Evolutionary conservation across 2,113 vertebrate species (phyloP).

Genomic region (Nibea albiflora): DNA sequence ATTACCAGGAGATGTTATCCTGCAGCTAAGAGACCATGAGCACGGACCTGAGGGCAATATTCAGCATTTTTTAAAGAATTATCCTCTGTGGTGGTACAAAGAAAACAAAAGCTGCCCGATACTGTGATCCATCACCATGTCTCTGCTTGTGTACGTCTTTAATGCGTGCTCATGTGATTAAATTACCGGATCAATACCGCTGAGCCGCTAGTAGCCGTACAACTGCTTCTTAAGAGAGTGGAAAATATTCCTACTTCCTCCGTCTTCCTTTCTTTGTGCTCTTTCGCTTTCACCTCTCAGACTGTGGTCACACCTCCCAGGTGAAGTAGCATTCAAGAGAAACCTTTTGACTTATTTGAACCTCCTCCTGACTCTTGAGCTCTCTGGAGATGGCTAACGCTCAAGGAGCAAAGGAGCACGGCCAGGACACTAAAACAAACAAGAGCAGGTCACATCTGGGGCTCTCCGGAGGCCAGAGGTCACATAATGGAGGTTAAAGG

Average conservation of each 20-base stretch:
- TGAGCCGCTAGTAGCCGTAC: constrained; percentile 84
- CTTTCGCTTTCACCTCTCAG: constrained; percentile 9
- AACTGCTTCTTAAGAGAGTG: constrained; percentile 24
- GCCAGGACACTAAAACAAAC: constrained; percentile 20
- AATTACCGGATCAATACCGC: constrained; percentile 92
- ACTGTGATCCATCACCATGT: constrained; percentile 54
- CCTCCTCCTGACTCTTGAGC: constrained; percentile 75
- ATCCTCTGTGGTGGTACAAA: constrained; percentile 9
- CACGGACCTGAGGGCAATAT: background rate
- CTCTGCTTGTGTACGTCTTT: constrained; percentile 41
- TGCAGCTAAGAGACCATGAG: background rate
- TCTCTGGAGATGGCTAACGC: constrained; percentile 21
- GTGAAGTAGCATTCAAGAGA: constrained; percentile 64
- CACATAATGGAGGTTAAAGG: constrained; percentile 81
- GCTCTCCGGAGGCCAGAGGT: constrained; percentile 48
- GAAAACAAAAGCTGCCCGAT: constrained; percentile 26
- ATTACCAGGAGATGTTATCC: background rate
- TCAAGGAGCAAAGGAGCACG: background rate
- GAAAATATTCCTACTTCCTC: constrained; percentile 17
- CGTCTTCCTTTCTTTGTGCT: background rate
- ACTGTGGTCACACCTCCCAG: constrained; percentile 21
- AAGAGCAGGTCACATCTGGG: constrained; percentile 64
- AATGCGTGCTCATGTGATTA: constrained; percentile 89
- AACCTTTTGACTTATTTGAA: constrained; percentile 93
- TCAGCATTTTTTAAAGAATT: background rate